These are phyloP conservation scores for Myotis daubentonii DNA, from an alignment of 2,797 vertebrate genomes.

Conservation along the genomic window DNA sequence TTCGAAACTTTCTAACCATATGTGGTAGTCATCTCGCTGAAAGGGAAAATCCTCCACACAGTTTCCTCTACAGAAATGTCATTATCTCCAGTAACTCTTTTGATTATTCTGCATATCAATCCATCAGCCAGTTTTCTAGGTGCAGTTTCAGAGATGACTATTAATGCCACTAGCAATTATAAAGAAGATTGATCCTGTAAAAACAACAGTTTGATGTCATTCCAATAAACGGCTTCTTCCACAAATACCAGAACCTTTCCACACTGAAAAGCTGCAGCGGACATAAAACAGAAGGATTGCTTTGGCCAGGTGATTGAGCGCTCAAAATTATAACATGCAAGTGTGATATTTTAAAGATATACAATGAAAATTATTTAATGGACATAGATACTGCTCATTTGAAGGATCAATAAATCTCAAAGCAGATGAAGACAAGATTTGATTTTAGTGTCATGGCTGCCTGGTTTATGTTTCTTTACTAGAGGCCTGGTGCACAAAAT, in stretches of 20 bases:
- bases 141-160: constrained; percentile 9
- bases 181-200: constrained; percentile 39
- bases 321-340: background rate
- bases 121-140: constrained; percentile 48
- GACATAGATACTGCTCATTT: background rate
- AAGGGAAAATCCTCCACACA: constrained; percentile 33
- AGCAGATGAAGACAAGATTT: background rate
- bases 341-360: background rate
- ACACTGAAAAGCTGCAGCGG: background rate
- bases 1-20: constrained; percentile 29
- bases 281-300: background rate
- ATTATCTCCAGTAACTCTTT: constrained; percentile 56
- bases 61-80: constrained; percentile 45
- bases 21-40: constrained; percentile 29
- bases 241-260: background rate
- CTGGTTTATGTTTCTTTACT: background rate
- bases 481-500: no score
- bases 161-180: constrained; percentile 52
- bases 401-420: constrained; percentile 11
- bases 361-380: background rate
- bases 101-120: constrained; percentile 62
- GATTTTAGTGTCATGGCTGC: background rate
- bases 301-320: background rate
- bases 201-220: constrained; percentile 38
- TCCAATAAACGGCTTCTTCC: background rate